Evolutionary conservation across 2,888 invertebrate genomes (phyloP).

Genomic region (Flexamia atlantica): DNA sequence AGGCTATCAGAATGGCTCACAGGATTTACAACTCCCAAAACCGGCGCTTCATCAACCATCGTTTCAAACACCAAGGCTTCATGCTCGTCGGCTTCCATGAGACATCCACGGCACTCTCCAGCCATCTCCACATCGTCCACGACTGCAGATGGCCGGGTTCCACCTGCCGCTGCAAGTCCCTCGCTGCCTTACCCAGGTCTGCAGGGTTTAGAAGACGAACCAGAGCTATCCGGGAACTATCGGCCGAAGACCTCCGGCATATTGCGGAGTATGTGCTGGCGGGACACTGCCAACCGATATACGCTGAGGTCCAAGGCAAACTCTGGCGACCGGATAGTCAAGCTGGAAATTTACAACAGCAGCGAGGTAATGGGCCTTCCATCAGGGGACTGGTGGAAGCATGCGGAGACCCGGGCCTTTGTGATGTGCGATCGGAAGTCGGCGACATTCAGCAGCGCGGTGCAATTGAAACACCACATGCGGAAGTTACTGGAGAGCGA

Average conservation of each 20-base stretch:
- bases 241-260: conserved; percentile 28
- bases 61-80: background rate
- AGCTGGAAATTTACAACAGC: conserved; percentile 1
- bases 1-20: conserved; percentile 20
- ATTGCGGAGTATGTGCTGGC: conserved; percentile 36
- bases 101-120: background rate
- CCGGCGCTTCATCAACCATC: background rate
- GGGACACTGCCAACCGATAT: background rate
- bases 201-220: background rate
- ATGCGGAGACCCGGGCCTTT: background rate
- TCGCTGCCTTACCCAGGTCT: background rate
- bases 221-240: background rate
- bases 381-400: conserved; percentile 26
- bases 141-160: conserved; percentile 34
- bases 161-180: conserved; percentile 25
- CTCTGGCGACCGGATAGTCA: conserved; percentile 5
- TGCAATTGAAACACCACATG: background rate
- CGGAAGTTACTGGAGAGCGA: background rate
- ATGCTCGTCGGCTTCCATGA: background rate
- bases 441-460: background rate
- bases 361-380: conserved; percentile 1
- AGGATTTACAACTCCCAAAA: conserved; percentile 1
- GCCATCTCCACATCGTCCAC: conserved; percentile 29
- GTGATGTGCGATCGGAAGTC: background rate
- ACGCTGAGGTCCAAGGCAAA: conserved; percentile 22